Evolutionary conservation across 2,888 invertebrate species (phyloP).

Genomic region (Tetranychus piercei): DNA sequence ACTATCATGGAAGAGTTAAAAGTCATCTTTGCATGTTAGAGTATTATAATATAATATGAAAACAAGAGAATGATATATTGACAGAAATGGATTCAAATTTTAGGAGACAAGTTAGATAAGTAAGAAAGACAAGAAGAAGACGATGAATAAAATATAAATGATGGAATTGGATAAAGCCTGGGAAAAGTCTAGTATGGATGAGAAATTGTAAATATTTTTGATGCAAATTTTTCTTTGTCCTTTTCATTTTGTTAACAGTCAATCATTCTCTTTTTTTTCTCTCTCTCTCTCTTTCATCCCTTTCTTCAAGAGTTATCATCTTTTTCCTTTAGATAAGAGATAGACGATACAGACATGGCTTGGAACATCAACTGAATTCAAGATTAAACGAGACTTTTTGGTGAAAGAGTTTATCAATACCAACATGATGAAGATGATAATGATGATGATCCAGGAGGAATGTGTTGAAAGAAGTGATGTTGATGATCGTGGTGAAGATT

Average conservation of each 20-base stretch:
- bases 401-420: too few relatives aligned
- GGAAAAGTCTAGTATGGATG: neutral
- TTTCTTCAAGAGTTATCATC: too few relatives aligned
- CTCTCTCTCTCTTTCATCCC: too few relatives aligned
- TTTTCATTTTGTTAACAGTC: too few relatives aligned
- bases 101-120: neutral
- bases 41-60: neutral
- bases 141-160: neutral
- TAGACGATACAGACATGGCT: neutral
- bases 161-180: neutral
- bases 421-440: too few relatives aligned
- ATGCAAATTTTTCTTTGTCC: too few relatives aligned
- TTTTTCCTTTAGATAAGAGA: neutral
- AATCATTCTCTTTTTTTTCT: too few relatives aligned
- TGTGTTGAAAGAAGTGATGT: too few relatives aligned
- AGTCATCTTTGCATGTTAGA: neutral
- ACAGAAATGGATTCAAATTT: slow-evolving; percentile 1
- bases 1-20: neutral
- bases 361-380: neutral
- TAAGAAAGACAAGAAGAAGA: neutral
- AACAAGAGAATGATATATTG: neutral
- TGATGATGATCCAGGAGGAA: too few relatives aligned
- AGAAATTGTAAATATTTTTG: too few relatives aligned
- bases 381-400: neutral
- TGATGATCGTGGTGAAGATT: too few relatives aligned